Percentiles rank a stretch among this genome's conserved stretches.
These are phyloP conservation scores for Nematostella vectensis DNA, from an alignment of 92 coral and sea anemone genomes.

Conservation along the genomic window DNA sequence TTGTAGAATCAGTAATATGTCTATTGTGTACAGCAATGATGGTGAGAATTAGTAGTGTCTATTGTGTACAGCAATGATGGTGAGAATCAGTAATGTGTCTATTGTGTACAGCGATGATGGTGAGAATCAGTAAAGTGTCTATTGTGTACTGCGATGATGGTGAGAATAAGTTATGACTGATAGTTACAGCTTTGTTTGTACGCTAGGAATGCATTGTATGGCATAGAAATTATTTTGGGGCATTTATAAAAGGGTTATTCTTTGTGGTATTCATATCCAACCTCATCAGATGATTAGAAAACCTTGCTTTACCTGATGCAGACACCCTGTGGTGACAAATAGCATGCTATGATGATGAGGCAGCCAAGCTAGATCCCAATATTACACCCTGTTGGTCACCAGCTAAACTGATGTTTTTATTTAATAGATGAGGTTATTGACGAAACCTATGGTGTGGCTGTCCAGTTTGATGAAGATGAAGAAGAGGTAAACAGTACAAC, in stretches of 20 bases:
- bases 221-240: too few relatives aligned
- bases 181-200: constrained; percentile 78
- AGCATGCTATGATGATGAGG: constrained; percentile 23
- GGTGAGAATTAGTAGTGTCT: too few relatives aligned
- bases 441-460: constrained; percentile 99
- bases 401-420: too few relatives aligned
- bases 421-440: constrained; percentile 86
- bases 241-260: too few relatives aligned
- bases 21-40: too few relatives aligned
- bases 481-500: constrained; percentile 69
- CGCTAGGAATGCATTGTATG: too few relatives aligned
- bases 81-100: constrained; percentile 4
- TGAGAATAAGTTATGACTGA: too few relatives aligned
- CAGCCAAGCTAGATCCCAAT: background rate
- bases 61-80: constrained; percentile 81
- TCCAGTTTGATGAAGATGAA: constrained; percentile 98
- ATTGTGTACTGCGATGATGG: constrained; percentile 76
- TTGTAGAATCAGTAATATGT: too few relatives aligned
- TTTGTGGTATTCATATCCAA: too few relatives aligned
- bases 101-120: too few relatives aligned
- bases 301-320: constrained; percentile 43
- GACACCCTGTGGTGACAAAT: constrained; percentile 22
- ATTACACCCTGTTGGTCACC: too few relatives aligned
- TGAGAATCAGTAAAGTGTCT: too few relatives aligned
- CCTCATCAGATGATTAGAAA: constrained; percentile 17